Evolutionary conservation across 2,797 vertebrate genomes (phyloP).

Genomic region (Iguana delicatissima): DNA sequence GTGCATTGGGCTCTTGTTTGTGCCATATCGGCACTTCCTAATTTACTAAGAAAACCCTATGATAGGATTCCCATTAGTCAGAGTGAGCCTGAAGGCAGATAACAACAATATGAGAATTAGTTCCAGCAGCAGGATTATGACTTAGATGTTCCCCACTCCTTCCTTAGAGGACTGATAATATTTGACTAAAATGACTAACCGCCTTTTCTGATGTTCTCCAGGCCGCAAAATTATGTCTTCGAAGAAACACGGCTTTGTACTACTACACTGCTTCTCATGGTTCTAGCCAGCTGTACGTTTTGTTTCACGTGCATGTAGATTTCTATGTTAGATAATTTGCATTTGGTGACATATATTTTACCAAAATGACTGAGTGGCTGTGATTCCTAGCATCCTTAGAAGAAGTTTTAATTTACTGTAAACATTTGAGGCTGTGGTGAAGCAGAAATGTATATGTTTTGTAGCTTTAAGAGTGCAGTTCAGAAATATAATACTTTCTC

Average conservation of each 20-base stretch:
- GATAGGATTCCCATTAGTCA: no score
- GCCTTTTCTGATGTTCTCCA: slow-evolving; percentile 13
- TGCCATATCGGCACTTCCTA: no score
- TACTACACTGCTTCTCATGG: not conserved
- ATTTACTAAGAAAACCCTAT: no score
- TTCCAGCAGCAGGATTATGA: not conserved
- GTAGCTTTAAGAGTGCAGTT: not conserved
- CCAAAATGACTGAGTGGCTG: not conserved
- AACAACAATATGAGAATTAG: no score
- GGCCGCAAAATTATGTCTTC: slow-evolving; percentile 4
- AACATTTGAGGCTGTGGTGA: not conserved
- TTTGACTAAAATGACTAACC: not conserved
- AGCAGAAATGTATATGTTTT: not conserved
- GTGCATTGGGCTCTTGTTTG: no score
- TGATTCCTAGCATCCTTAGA: not conserved
- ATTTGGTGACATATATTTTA: not conserved
- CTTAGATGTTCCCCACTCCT: not conserved
- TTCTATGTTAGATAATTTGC: not conserved
- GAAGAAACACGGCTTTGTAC: not conserved
- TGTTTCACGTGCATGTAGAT: not conserved
- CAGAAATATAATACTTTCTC: not conserved
- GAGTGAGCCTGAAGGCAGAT: no score
- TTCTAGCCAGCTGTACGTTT: slow-evolving; percentile 3
- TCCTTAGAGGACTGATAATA: not conserved
- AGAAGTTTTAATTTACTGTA: not conserved